Evolutionary conservation across 2,113 vertebrate genomes (phyloP).

Genomic region (Prinia subflava): DNA sequence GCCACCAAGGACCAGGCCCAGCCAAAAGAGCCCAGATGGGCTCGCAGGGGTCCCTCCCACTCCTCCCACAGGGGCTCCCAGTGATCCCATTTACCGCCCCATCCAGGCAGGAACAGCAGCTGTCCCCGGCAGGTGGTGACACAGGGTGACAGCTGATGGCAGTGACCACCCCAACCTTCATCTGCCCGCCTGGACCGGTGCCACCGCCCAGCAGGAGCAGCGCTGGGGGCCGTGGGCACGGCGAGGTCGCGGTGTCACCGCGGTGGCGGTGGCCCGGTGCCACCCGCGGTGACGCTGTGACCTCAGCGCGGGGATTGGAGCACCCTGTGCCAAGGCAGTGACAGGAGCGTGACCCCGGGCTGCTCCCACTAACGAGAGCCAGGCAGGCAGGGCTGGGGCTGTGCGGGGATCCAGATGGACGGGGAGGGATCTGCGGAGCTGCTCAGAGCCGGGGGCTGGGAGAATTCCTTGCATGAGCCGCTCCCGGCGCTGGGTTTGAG

Average conservation of each 20-base stretch:
- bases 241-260: neutral
- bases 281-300: neutral
- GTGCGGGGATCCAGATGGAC: neutral
- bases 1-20: neutral
- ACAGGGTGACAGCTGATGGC: neutral
- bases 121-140: neutral
- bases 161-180: neutral
- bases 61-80: neutral
- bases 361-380: neutral
- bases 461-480: neutral
- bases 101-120: neutral
- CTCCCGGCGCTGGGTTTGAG: neutral
- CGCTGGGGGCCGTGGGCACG: neutral
- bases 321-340: neutral
- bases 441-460: neutral
- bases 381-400: neutral
- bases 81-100: rapidly evolving
- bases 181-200: neutral
- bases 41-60: neutral
- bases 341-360: neutral
- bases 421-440: neutral
- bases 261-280: neutral
- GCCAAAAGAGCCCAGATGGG: neutral
- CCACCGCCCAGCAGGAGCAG: neutral
- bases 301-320: rapidly evolving